phyloP scores from a whole-genome alignment of 92 coral and sea anemone genomes.

The Galaxea fascicularis region DNA sequence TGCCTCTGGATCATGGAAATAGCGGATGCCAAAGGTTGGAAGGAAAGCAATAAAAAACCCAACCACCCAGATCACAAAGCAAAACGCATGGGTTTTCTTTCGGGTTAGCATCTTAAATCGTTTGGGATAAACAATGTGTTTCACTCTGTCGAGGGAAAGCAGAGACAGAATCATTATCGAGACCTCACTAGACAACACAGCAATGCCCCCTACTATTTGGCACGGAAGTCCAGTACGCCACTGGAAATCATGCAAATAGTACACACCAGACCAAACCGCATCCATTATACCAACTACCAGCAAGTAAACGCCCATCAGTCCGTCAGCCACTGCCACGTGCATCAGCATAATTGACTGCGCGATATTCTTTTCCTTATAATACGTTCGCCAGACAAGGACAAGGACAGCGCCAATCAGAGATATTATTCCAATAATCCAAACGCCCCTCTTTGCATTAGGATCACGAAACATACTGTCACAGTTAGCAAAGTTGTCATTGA shows the following conservation, averaged over 20 bases:
- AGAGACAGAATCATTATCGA: background rate
- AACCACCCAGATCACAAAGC: background rate
- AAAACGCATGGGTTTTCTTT: background rate
- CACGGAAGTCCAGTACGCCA: background rate
- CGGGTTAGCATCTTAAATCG: background rate
- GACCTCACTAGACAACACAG: background rate
- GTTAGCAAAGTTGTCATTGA: background rate
- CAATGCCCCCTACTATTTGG: background rate
- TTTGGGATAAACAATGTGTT: background rate
- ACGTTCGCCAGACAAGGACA: background rate
- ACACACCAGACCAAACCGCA: background rate
- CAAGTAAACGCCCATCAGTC: slow-evolving; percentile 10
- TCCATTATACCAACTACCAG: background rate
- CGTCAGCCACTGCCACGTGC: slow-evolving; percentile 9
- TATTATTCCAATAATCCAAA: background rate
- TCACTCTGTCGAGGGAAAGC: background rate
- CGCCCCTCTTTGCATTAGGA: background rate
- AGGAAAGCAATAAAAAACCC: background rate
- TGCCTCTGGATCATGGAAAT: background rate
- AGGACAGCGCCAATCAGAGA: background rate
- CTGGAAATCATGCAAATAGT: background rate
- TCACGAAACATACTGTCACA: background rate
- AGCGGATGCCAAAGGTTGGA: background rate
- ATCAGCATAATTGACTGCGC: background rate
- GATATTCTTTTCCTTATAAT: background rate